Percentiles rank a stretch among this genome's conserved stretches.
Evolutionary conservation across 2,888 invertebrate genomes (phyloP).

Genomic region (Euzophera pinguis): DNA sequence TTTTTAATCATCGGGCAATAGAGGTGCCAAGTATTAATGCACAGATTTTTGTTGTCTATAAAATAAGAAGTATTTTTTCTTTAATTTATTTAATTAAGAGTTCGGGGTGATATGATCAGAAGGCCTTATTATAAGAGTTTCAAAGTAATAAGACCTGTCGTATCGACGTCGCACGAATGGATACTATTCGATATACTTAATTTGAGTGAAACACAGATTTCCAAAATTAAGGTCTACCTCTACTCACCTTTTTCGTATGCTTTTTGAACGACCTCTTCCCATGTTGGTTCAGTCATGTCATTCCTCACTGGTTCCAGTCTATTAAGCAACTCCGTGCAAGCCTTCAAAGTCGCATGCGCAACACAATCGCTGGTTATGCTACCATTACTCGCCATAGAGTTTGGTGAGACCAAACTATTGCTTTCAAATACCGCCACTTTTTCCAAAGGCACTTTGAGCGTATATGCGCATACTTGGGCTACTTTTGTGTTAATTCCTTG

Average conservation of each 20-base stretch:
- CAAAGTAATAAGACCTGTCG: too few species aligned
- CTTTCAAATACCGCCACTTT: slow-evolving; percentile 81
- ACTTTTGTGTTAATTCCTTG: slow-evolving; percentile 86
- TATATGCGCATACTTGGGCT: slow-evolving; percentile 85
- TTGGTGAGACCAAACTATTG: slow-evolving; percentile 83
- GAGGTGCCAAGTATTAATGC: too few species aligned
- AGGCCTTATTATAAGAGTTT: too few species aligned
- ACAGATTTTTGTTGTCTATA: too few species aligned
- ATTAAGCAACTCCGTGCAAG: slow-evolving; percentile 68
- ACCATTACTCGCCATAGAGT: slow-evolving; percentile 84
- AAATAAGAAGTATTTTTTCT: too few species aligned
- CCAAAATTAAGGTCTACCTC: not conserved
- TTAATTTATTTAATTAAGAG: too few species aligned
- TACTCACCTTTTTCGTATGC: slow-evolving; percentile 61
- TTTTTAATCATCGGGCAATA: too few species aligned
- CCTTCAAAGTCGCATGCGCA: slow-evolving; percentile 76
- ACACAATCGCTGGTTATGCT: slow-evolving; percentile 86
- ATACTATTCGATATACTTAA: too few species aligned
- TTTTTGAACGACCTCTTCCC: slow-evolving; percentile 72
- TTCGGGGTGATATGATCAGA: too few species aligned
- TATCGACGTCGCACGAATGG: too few species aligned
- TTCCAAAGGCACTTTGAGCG: slow-evolving; percentile 82
- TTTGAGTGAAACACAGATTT: too few species aligned
- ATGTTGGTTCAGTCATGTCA: slow-evolving; percentile 61
- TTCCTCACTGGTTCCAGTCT: slow-evolving; percentile 63